Evolutionary conservation across 2,888 invertebrate species (phyloP), one percentile per base, ranked within the genome.

Genomic region (Papilio demoleus): DNA sequence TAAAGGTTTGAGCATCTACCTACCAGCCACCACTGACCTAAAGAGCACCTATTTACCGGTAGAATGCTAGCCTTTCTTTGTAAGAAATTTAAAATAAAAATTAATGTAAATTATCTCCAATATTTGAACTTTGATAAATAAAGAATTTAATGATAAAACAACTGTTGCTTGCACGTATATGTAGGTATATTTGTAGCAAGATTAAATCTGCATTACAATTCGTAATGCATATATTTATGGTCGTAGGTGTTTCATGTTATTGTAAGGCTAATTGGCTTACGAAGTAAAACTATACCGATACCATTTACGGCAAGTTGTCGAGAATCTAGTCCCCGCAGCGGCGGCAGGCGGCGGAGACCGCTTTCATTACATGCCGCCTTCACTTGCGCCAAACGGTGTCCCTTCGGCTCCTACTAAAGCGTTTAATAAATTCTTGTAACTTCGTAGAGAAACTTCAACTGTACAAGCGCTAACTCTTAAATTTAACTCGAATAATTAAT

Each of bases 221-320:
- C 50, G 62, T 53, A 69, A 65, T 68, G 59, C 50, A 45, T 63
- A 59, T 62, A 68, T 71, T 70, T 72, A 71, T 73, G 75, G 73
- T 73, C 73, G 76, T 77, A 77, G 75, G 78, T 79, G 78, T 83
- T 82, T 79, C 50, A 81, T 79, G 79, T 80, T 80, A 81, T 79
- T 82, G 77, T 81, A 76, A 73, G 82, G 79, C 81, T 86, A 85
- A 86, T 87, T 86, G 83, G 83, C 81, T 80, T 72, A 71, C 80
- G 71, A 73, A 82, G 83, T 82, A 85, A 74, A 80, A 78, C 80
- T 80, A 80, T 84, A 78, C 64, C 64, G 59, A 59, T 76, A 70
- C 86, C 85, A 76, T 86, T 79, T 84, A 87, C 76, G 87, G 87
- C 77, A 84, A 77, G 81, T 86, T 85, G 83, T 75, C 78, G 79